Evolutionary conservation across 1,140 invertebrate species (phyloP), one percentile per base, ranked within the genome.

Genomic region (Drosophila tsacasi): DNA sequence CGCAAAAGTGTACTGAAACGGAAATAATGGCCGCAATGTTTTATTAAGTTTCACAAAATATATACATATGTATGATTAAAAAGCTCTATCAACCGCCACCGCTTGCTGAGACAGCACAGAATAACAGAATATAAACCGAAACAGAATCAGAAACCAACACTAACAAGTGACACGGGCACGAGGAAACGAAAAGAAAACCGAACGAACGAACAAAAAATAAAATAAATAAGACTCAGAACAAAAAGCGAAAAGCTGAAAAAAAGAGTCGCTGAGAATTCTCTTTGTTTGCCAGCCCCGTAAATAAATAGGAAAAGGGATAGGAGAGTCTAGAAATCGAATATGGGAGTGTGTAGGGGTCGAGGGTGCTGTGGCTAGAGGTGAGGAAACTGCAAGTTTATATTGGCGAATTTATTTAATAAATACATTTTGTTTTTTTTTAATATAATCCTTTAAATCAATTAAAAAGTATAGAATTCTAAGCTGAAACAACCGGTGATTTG

Each of bases 1-100:
- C 23, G 82, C 83, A 62, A 89, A 87, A 89, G 68, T 79, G 82
- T 67, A 81, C 82, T 76, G 47, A 80, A 69, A 71, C 21, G 21
- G 54, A 57, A 57, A 57, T 57, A 23, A 67, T 81, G 59, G 47
- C 57, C 49, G 58, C 61, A 83, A 78, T 86, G 83, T 86, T 86
- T 86, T 86, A 86, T 86, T 82, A 79, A 75, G 76, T 79, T 82
- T 87, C 83, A 79, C 83, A 74, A 87, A 87, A 71, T 63, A 72
- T 64, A 69, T 63, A 87, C 87, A 71, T 63, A 72, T 64, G 67
- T 63, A 57, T 40, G 46, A 60, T 68, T 69, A 63, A 86, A 86
- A 80, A 89, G 67, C 84, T 83, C 60, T 66, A 54, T 76, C 27
- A 65, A n/a, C 72, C 76, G 57, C 19, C 65, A 69, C 73, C 76